Evolutionary conservation across 64 coral and sea anemone genomes (phyloP).

Genomic region (Montipora sp.): DNA sequence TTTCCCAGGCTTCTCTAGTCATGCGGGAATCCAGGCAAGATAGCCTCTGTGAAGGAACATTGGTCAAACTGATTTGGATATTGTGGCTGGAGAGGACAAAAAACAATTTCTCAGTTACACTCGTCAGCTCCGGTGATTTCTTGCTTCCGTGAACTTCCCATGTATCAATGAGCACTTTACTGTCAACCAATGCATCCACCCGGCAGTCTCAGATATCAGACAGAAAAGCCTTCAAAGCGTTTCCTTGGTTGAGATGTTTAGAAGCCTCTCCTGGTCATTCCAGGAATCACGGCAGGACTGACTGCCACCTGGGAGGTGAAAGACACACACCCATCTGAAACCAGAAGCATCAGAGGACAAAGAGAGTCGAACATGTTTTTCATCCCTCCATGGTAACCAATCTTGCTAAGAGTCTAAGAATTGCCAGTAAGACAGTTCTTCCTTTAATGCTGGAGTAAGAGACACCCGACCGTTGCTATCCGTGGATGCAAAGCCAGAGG

Average conservation of each 20-base stretch:
- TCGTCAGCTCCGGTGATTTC: neutral
- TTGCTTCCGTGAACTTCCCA: neutral
- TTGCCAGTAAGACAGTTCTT: constrained; percentile 49
- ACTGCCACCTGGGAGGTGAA: neutral
- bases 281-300: constrained; percentile 12
- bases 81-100: neutral
- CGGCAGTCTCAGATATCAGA: neutral
- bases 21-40: neutral
- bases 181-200: neutral
- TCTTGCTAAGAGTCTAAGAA: constrained; percentile 50
- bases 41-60: neutral
- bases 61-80: neutral
- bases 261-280: constrained; percentile 7
- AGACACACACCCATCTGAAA: constrained; percentile 33
- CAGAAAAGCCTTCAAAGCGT: constrained; percentile 13
- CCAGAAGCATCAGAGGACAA: constrained; percentile 30
- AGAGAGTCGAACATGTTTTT: neutral
- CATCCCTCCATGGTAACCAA: constrained; percentile 44
- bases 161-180: neutral
- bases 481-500: neutral
- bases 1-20: neutral
- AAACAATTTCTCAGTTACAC: neutral
- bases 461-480: neutral
- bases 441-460: constrained; percentile 1
- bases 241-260: neutral